Conservation (phyloP, 64 coral and sea anemone genomes). For the Stichodactyla helianthus region DNA sequence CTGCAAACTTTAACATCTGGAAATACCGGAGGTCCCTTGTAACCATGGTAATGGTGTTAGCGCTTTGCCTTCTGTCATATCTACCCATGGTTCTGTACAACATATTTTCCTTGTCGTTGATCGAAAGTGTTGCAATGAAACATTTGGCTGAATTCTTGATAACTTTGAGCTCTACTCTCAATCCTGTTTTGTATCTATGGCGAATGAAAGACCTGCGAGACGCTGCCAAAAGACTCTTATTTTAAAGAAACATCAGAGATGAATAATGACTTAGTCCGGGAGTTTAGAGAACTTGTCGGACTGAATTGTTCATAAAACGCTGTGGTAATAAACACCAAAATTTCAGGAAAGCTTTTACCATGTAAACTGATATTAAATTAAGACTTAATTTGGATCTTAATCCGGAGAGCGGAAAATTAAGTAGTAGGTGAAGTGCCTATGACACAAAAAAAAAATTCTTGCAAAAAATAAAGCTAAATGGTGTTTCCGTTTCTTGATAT, state of each 20-base stretch:
- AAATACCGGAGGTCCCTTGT: not conserved
- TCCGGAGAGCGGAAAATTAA: no score
- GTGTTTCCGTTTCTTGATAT: no score
- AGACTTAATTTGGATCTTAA: no score
- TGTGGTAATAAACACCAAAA: no score
- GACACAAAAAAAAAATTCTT: no score
- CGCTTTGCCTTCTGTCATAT: not conserved
- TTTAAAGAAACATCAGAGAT: not conserved
- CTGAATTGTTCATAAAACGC: no score
- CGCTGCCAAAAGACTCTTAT: not conserved
- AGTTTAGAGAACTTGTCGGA: no score
- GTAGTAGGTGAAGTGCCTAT: no score
- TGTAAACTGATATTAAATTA: no score
- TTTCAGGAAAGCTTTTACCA: no score
- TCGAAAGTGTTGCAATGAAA: not conserved
- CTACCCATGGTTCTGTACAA: constrained; percentile 1
- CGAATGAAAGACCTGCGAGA: not conserved
- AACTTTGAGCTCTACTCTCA: constrained; percentile 12
- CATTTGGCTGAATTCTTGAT: not conserved
- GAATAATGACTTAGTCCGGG: no score
- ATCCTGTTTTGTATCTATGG: constrained; percentile 22
- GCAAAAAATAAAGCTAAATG: no score
- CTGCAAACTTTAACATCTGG: not conserved
- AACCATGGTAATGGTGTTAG: constrained; percentile 2
- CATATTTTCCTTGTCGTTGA: not conserved